Percentiles rank a stretch among this genome's conserved stretches.
phyloP scores from a whole-genome alignment of 2,113 vertebrate species.

The Petrocephalus microphthalmus region DNA sequence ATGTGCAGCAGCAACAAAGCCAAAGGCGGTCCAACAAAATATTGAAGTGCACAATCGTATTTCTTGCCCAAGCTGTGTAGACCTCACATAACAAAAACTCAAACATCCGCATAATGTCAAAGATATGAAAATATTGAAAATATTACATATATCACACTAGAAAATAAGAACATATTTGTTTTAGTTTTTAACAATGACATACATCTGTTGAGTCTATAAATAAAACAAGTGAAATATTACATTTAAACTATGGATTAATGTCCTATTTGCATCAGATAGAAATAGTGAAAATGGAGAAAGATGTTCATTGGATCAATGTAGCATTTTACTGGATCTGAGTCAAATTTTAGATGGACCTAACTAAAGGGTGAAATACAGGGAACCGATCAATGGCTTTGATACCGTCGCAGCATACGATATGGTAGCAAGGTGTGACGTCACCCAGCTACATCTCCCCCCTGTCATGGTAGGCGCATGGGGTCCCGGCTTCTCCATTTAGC shows the following conservation, averaged over 20 bases:
- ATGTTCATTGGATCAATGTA: not conserved
- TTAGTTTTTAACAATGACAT: not conserved
- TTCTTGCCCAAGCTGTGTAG: too few species aligned
- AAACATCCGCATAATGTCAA: not conserved
- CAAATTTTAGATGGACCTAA: not conserved
- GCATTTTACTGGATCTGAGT: not conserved
- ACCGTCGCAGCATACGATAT: too few species aligned
- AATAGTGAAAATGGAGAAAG: not conserved
- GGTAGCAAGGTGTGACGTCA: too few species aligned
- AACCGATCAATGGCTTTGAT: not conserved
- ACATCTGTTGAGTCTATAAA: not conserved
- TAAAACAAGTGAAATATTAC: not conserved
- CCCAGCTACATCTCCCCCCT: not conserved
- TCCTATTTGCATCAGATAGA: not conserved
- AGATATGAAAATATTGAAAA: not conserved
- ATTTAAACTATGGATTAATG: not conserved
- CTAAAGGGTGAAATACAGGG: not conserved
- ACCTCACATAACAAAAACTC: not conserved
- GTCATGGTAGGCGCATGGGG: not conserved
- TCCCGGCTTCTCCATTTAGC: not conserved
- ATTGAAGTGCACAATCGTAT: too few species aligned
- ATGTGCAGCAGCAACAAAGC: too few species aligned
- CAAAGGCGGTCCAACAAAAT: too few species aligned
- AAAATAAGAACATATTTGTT: not conserved
- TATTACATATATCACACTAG: not conserved